Percentiles rank a stretch among this genome's conserved stretches.
Conservation (phyloP, 2,888 invertebrate species). For the Opisthograptis luteolata region DNA sequence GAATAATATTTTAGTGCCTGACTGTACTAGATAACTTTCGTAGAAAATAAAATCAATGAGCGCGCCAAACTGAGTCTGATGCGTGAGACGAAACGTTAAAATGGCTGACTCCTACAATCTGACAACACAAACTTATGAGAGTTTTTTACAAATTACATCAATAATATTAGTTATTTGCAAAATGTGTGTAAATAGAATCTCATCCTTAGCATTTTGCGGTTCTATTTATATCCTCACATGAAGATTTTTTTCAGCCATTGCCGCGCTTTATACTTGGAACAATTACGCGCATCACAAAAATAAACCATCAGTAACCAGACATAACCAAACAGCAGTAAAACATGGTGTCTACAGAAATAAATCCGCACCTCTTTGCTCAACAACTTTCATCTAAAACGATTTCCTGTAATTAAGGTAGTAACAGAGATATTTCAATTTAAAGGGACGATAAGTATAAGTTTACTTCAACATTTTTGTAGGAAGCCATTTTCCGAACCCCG, state of each 20-base stretch:
- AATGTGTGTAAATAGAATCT: slow-evolving; percentile 55
- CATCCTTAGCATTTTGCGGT: slow-evolving; percentile 50
- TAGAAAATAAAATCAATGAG: background rate
- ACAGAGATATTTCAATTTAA: slow-evolving; percentile 81
- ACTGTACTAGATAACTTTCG: background rate
- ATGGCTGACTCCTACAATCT: slow-evolving; percentile 38
- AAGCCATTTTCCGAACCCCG: slow-evolving; percentile 78
- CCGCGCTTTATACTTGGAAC: slow-evolving; percentile 55
- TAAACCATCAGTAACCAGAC: slow-evolving; percentile 62
- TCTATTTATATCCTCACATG: slow-evolving; percentile 34
- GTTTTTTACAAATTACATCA: slow-evolving; percentile 11
- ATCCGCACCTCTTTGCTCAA: slow-evolving; percentile 69
- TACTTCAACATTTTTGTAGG: slow-evolving; percentile 68
- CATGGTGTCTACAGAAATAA: slow-evolving; percentile 62
- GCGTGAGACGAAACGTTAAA: slow-evolving; percentile 45
- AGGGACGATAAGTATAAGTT: slow-evolving; percentile 51
- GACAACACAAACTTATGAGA: background rate
- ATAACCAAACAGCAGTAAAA: slow-evolving; percentile 48
- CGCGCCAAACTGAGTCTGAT: slow-evolving; percentile 22
- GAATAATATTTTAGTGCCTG: background rate
- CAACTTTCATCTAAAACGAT: slow-evolving; percentile 79
- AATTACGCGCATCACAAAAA: slow-evolving; percentile 58
- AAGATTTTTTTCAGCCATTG: slow-evolving; percentile 44
- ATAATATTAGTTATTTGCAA: slow-evolving; percentile 32
- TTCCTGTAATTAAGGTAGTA: slow-evolving; percentile 64